Conservation (phyloP, 2,797 vertebrate species). For the Eleutherodactylus coqui region DNA sequence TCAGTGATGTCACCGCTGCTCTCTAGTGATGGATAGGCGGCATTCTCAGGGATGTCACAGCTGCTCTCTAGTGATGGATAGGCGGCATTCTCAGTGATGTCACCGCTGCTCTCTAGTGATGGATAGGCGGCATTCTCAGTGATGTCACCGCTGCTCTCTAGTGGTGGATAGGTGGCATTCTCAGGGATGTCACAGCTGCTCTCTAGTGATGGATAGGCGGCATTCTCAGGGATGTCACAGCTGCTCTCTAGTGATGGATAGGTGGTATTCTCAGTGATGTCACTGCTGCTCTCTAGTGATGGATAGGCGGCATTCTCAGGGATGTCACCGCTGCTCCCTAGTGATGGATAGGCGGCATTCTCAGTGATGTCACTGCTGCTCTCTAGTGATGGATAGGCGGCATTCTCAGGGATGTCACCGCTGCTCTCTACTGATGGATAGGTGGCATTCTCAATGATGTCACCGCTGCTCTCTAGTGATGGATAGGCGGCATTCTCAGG, state of each 20-base stretch:
- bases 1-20: conserved; percentile 10
- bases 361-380: not conserved
- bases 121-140: not conserved
- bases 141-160: not conserved
- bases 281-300: not conserved
- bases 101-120: not conserved
- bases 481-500: conserved; percentile 5
- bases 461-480: not conserved
- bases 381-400: not conserved
- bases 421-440: conserved; percentile 4
- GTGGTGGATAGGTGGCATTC: not conserved
- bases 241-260: not conserved
- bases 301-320: not conserved
- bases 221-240: not conserved
- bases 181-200: not conserved
- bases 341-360: not conserved
- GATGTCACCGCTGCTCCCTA: not conserved
- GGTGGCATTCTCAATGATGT: not conserved
- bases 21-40: not conserved
- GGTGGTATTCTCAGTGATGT: not conserved
- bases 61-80: not conserved
- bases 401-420: not conserved
- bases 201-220: not conserved
- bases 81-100: conserved; percentile 7
- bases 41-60: not conserved